These are phyloP conservation scores for Mythimna albipuncta DNA, from an alignment of 2,888 invertebrate genomes.

Conservation along the genomic window DNA sequence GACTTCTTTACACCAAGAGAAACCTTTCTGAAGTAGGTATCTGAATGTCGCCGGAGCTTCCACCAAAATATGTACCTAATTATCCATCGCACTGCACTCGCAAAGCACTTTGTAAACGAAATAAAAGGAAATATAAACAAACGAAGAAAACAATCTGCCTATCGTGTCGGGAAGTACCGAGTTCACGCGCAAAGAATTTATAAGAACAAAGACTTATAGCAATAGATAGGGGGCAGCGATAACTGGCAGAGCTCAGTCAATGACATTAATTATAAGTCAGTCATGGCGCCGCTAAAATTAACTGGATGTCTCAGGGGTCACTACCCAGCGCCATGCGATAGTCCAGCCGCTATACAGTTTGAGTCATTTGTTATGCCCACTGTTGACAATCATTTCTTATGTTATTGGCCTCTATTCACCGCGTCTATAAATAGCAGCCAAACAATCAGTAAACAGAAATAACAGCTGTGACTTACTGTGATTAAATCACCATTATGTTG, in stretches of 20 bases:
- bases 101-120: constrained; percentile 27
- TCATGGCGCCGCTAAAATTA: constrained; percentile 78
- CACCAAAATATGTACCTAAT: constrained; percentile 9
- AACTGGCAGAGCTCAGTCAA: constrained; percentile 70
- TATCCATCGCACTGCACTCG: constrained; percentile 48
- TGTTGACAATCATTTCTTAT: constrained; percentile 36
- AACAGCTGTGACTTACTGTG: constrained; percentile 36
- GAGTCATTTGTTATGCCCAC: constrained; percentile 47
- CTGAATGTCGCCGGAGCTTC: constrained; percentile 33
- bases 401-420: constrained; percentile 43
- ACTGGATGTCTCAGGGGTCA: constrained; percentile 74
- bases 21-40: background rate
- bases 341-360: constrained; percentile 34
- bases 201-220: constrained; percentile 46
- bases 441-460: constrained; percentile 29
- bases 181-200: constrained; percentile 36
- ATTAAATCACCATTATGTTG: background rate
- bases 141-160: constrained; percentile 11
- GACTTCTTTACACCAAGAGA: background rate
- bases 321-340: constrained; percentile 63
- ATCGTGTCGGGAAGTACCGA: background rate
- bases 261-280: constrained; percentile 75
- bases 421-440: constrained; percentile 38
- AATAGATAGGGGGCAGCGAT: constrained; percentile 37
- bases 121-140: constrained; percentile 22